These are phyloP conservation scores for Scarus forsteni DNA, from an alignment of 2,797 vertebrate species.

Conservation along the genomic window DNA sequence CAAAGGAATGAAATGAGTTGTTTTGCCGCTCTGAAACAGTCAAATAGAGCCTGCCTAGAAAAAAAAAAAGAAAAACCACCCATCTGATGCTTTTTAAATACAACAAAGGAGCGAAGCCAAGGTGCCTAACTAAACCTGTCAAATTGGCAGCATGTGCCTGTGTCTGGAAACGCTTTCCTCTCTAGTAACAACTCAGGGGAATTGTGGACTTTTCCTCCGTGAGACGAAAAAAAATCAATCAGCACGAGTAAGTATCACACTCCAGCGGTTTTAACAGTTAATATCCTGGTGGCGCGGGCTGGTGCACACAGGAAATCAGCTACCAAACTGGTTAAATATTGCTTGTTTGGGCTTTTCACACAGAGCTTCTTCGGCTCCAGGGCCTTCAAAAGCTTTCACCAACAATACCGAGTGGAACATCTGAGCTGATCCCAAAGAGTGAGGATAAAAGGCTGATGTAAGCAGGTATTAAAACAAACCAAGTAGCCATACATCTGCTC, in stretches of 20 bases:
- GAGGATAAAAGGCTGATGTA: slow-evolving; percentile 2
- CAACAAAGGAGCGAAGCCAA: slow-evolving; percentile 69
- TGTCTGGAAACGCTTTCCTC: slow-evolving; percentile 74
- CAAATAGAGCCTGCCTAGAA: slow-evolving; percentile 36
- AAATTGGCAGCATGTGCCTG: slow-evolving; percentile 74
- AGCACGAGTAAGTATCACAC: slow-evolving; percentile 72
- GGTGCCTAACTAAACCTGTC: slow-evolving; percentile 79
- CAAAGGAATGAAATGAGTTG: slow-evolving; percentile 58
- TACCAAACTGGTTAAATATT: slow-evolving; percentile 55
- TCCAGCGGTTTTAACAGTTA: slow-evolving; percentile 75
- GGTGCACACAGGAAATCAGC: slow-evolving; percentile 59
- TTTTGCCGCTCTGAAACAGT: slow-evolving; percentile 43
- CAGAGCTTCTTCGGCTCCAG: slow-evolving; percentile 4
- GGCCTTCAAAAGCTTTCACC: slow-evolving; percentile 5
- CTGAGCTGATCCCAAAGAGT: not conserved
- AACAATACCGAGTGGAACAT: not conserved
- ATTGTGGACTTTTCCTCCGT: slow-evolving; percentile 69
- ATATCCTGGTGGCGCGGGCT: slow-evolving; percentile 59
- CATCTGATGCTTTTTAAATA: slow-evolving; percentile 74
- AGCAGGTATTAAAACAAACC: slow-evolving; percentile 20
- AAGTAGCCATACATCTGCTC: slow-evolving; percentile 3
- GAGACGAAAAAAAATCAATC: slow-evolving; percentile 76
- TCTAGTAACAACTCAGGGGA: slow-evolving; percentile 76
- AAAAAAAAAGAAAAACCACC: slow-evolving; percentile 20
- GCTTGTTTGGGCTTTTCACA: slow-evolving; percentile 28